Base-by-base conservation (phyloP, 2,113 vertebrate genomes). In the Urocitellus parryii region DNA sequence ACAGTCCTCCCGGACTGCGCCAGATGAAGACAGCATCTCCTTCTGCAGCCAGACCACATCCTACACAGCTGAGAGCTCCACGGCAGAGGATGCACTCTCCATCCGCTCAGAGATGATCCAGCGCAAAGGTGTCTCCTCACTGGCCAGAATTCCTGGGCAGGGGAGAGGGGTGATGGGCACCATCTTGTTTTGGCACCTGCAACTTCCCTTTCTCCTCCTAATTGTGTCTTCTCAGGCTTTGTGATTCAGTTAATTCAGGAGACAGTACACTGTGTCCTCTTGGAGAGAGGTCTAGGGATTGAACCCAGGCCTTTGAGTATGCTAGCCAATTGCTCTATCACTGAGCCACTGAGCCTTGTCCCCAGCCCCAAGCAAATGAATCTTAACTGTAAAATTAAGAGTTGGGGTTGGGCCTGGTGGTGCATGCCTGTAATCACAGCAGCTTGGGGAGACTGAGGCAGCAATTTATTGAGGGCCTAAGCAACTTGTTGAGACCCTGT, bases 51-150 rank as follows among this genome's bases (percentile, higher is more conserved):
- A 98, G 96, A 97, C 98, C 0, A 95, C 98, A 11, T 98, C 99
- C 32, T 98, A 98, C 80, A 93, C 98, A 8, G 98, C 98, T 0
- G 98, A 99, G 94, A 98, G 96, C 96, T 97, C 97, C 77, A 89
- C 98, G 1, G 98, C 98, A 0, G 98, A 99, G 95, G 98, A 99
- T 0, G 98, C 98, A 0, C 98, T 99, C 37, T 99, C 98, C 32
- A 97, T 99, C 96, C 98, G 99, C 76, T 99, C 99, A 0, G 98
- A 99, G 98, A 99, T 99, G 98, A 99, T 99, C 97, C 98, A 99
- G 95, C 96, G 99, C 92, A 99, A 98, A 99, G 99, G 98, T 99
- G 77, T 48, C 86, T 86, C 61, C 48, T 68, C 8, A 1, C 0
- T 70, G 4, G 11, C 0, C 0, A 4, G 13, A 74, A 0, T 72